Evolutionary conservation across 2,113 vertebrate species (phyloP).

Genomic region (Nicator chloris): DNA sequence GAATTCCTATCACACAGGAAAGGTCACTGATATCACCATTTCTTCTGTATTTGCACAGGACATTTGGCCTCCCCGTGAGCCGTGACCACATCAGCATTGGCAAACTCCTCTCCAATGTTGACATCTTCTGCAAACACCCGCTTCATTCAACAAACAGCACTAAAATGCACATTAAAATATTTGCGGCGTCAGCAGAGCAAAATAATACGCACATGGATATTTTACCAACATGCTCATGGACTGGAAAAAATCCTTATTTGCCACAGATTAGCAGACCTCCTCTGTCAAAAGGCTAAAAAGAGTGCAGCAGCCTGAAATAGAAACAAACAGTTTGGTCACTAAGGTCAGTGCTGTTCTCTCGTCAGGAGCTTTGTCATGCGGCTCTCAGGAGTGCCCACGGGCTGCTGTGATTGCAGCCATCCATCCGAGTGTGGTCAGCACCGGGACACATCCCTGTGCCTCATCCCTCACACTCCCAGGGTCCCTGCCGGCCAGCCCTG

Average conservation of each 20-base stretch:
- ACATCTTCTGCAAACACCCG: background rate
- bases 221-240: background rate
- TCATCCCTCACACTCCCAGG: background rate
- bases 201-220: background rate
- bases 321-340: background rate
- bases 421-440: background rate
- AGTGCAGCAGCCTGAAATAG: background rate
- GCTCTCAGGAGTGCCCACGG: background rate
- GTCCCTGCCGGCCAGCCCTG: background rate
- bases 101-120: background rate
- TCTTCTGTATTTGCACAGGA: background rate
- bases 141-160: background rate
- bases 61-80: background rate
- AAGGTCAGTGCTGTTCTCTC: background rate
- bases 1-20: background rate
- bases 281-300: background rate
- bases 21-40: background rate
- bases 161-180: background rate
- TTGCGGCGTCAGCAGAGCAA: background rate
- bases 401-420: background rate
- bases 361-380: background rate
- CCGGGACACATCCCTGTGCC: background rate
- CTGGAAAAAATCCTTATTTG: background rate
- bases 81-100: background rate
- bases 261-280: background rate